Evolutionary conservation across 2,888 invertebrate species (phyloP), one percentile per base, ranked within the genome.

Genomic region (Dryadula phaetusa): DNA sequence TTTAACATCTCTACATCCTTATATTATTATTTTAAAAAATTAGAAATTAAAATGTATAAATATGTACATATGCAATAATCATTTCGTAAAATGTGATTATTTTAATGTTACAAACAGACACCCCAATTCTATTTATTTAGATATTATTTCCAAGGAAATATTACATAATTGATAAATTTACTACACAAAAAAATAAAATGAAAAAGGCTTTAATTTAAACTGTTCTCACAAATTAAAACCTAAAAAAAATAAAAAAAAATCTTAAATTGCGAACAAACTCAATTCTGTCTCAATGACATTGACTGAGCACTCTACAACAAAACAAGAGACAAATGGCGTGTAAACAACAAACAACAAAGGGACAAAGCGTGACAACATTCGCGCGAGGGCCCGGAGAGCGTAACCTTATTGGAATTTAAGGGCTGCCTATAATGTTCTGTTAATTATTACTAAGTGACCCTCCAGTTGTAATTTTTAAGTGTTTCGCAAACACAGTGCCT

Each of bases 281-380:
- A 78, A 79, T 76, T 71, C 70, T 56, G 74, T 75, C 71, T 74
- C 70, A 71, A 79, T 76, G 83, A 83, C 80, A 78, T 80, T 83
- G 84, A 82, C 79, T 76, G 75, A 84, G 79, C 76, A 76, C 84
- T 83, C 75, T 78, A 82, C 83, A 85, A 84, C 85, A 86, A 83
- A 81, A 63, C 64, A 70, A 81, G 82, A 80, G 70, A 72, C 77
- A 77, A 77, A 77, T 72, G 77, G 77, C 82, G 75, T 77, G 79
- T 77, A 82, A 86, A 86, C 84, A 85, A 76, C 81, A 83, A 85
- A 83, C 84, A 77, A 77, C 75, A 82, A 74, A 75, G 76, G 78
- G 74, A 76, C 76, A 74, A 61, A 73, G 71, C 72, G 79, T 75
- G 74, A 74, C 66, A 73, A 82, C 79, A 80, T 85, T 80, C 76